phyloP scores from a whole-genome alignment of 2,113 vertebrate species.

The Thomomys bottae region DNA sequence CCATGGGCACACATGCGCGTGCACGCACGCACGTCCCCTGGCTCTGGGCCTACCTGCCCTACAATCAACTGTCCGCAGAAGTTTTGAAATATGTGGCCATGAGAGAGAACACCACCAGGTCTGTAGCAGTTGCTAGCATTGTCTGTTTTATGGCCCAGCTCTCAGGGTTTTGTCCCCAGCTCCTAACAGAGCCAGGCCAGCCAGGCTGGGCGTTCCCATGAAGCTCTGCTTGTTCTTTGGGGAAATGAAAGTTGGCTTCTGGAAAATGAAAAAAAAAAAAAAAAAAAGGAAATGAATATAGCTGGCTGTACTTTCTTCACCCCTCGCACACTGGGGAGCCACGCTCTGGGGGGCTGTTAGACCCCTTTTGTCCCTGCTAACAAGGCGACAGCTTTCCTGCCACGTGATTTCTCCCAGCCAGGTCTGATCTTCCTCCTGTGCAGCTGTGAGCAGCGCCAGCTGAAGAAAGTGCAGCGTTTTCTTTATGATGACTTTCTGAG shows the following conservation, averaged over 20 bases:
- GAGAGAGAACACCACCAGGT: accelerated
- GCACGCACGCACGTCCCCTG: accelerated
- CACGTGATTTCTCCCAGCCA: not conserved
- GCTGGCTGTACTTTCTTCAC: conserved; percentile 24
- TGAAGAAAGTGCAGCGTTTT: not conserved
- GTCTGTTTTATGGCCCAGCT: not conserved
- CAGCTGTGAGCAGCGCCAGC: accelerated
- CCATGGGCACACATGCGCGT: accelerated
- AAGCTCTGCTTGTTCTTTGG: conserved; percentile 69
- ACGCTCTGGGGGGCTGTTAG: not conserved
- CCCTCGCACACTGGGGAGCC: accelerated
- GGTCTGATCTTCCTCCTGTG: not conserved
- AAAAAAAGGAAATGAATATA: conserved; percentile 86
- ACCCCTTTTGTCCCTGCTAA: not conserved
- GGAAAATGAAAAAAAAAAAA: conserved; percentile 51
- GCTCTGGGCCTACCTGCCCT: not conserved
- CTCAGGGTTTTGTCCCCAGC: not conserved
- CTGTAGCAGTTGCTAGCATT: accelerated
- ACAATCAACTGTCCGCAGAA: accelerated
- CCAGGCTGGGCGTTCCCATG: conserved; percentile 10
- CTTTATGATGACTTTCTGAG: not conserved
- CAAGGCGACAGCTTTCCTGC: not conserved
- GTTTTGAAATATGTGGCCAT: accelerated
- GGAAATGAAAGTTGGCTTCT: conserved; percentile 85
- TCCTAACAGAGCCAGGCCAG: not conserved